These are phyloP conservation scores for Sarcophaga variegata DNA, from an alignment of 2,888 invertebrate genomes.

Conservation along the genomic window DNA sequence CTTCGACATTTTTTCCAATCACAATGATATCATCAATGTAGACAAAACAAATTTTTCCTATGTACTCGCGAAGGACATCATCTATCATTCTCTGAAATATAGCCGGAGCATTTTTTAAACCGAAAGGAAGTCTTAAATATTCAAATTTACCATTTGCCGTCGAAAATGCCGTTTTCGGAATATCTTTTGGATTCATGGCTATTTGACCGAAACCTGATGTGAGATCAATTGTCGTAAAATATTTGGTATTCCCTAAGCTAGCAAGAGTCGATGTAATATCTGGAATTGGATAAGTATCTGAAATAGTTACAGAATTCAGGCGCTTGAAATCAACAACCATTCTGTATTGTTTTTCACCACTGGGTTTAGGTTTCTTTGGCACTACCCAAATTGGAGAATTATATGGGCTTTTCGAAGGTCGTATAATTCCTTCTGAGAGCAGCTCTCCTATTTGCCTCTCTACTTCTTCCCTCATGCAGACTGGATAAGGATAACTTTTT, in stretches of 20 bases:
- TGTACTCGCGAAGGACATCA: too few species aligned
- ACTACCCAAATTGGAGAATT: conserved; percentile 70
- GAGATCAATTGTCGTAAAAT: conserved; percentile 68
- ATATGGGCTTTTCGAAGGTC: conserved; percentile 72
- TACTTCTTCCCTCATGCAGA: conserved; percentile 3
- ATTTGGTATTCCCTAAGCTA: conserved; percentile 67
- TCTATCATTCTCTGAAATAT: neutral
- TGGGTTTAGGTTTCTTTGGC: conserved; percentile 69
- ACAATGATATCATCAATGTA: neutral
- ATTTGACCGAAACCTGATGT: conserved; percentile 50
- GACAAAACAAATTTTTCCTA: neutral
- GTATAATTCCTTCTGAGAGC: conserved; percentile 74
- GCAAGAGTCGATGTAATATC: conserved; percentile 68
- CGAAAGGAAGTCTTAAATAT: too few species aligned
- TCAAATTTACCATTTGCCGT: neutral
- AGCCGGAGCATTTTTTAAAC: neutral
- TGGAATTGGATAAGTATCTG: conserved; percentile 67
- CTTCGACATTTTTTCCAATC: too few species aligned
- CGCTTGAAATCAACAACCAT: conserved; percentile 70
- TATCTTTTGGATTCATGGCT: conserved; percentile 43
- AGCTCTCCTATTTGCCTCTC: neutral
- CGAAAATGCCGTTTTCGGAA: neutral
- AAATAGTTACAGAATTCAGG: conserved; percentile 67
- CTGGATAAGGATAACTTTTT: conserved; percentile 10
- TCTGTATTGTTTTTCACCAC: conserved; percentile 65